Evolutionary conservation across 2,113 vertebrate genomes (phyloP).

Genomic region (Rhinoptilus africanus): DNA sequence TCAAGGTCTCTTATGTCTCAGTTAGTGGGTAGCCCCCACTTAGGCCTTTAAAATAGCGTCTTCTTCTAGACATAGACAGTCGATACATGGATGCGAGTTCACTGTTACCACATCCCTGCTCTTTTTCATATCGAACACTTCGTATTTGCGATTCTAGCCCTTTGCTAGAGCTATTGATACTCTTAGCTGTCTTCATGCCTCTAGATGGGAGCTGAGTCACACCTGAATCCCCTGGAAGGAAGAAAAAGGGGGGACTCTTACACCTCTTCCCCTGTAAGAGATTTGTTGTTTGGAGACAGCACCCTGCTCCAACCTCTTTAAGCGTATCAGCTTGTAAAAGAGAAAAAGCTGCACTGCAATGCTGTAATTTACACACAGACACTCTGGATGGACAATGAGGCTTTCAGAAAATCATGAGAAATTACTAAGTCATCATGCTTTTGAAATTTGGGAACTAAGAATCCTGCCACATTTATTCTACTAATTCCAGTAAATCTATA

Average conservation of each 20-base stretch:
- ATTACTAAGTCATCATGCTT: background rate
- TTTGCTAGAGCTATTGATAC: background rate
- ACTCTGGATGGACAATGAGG: background rate
- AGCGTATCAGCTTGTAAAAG: background rate
- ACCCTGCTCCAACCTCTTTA: background rate
- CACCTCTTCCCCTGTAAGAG: rapidly evolving
- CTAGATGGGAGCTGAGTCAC: background rate
- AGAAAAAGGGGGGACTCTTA: background rate
- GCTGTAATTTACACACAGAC: background rate
- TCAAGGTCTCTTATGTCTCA: background rate
- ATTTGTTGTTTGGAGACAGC: background rate
- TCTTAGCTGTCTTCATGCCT: background rate
- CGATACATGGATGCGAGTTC: background rate
- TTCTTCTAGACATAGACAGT: background rate
- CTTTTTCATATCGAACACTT: background rate
- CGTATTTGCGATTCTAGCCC: background rate
- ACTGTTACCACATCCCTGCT: background rate
- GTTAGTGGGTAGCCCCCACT: background rate
- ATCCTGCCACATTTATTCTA: background rate
- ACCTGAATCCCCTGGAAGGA: background rate
- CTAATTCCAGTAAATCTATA: background rate
- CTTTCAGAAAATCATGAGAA: background rate
- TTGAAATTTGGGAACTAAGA: background rate
- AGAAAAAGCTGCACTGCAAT: background rate
- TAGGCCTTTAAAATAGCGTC: background rate